Conservation (phyloP, 2,797 vertebrate species). For the Poeciliopsis infans region DNA sequence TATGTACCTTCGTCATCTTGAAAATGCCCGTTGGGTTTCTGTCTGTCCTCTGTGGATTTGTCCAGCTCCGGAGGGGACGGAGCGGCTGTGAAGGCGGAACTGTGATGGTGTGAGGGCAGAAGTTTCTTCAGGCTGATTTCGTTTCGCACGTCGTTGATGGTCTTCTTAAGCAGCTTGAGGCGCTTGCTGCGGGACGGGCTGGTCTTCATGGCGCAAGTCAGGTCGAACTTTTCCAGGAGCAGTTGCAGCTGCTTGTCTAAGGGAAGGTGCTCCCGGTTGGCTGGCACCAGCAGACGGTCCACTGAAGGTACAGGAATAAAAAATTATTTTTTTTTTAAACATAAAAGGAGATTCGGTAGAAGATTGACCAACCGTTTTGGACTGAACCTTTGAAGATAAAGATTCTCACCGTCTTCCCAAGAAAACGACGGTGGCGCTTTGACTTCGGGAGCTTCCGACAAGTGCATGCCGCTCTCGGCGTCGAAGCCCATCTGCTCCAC, state of each 20-base stretch:
- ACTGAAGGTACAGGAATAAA: constrained; percentile 74
- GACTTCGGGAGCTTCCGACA: constrained; percentile 86
- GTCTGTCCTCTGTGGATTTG: constrained; percentile 78
- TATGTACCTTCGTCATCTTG: constrained; percentile 89
- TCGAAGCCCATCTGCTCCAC: constrained; percentile 90
- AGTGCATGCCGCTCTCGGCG: constrained; percentile 89
- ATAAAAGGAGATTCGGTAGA: not conserved
- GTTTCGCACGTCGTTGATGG: constrained; percentile 88
- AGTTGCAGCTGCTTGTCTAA: constrained; percentile 92
- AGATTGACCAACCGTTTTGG: not conserved
- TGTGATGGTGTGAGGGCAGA: constrained; percentile 71
- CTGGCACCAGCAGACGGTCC: constrained; percentile 89
- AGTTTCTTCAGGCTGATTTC: constrained; percentile 88
- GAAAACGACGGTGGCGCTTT: constrained; percentile 87
- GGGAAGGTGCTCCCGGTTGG: constrained; percentile 86
- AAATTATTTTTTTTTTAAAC: too few species aligned
- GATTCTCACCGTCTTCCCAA: constrained; percentile 93
- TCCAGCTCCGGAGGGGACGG: constrained; percentile 52
- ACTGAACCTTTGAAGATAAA: not conserved
- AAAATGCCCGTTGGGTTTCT: constrained; percentile 80
- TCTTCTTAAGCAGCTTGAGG: constrained; percentile 93
- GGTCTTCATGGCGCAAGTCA: constrained; percentile 94
- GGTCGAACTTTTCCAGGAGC: constrained; percentile 94
- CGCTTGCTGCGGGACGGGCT: constrained; percentile 95
- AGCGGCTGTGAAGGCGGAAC: constrained; percentile 31